Evolutionary conservation across 2,888 invertebrate genomes (phyloP), one percentile per base, ranked within the genome.

Genomic region (Caenorhabditis imperialis): DNA sequence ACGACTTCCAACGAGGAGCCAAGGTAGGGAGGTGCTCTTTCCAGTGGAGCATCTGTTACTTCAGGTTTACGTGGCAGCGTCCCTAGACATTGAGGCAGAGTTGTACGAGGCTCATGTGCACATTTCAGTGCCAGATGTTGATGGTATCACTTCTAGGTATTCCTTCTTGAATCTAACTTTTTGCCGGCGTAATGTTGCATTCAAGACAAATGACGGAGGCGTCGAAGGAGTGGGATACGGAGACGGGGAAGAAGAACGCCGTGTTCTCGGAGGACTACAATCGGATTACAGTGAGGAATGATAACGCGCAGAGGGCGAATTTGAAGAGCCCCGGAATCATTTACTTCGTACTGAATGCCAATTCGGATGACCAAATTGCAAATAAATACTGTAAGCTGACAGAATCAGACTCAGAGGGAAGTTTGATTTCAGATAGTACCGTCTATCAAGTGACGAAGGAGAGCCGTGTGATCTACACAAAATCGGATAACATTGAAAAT

Each of bases 241-340:
- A 73, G 20, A 65, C 48, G 22, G 65, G 73, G 1, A 33, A 42
- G 4, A 74, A 62, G 18, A n/a, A 4, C 8, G 25, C 74, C 5
- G 40, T 62, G 4, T 74, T 69, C 25, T 27, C 10, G 18, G 5
- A 18, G 12, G 10, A 27, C 1, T 44, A 27, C 25, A n/a, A 40
- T 18, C 7, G 20, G 16, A 48, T 75, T 10, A 18, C 70, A 1
- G 35, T 75, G n/a, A 30, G 20, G 23, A 71, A 76, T 51, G 22
- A 54, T 1, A 75, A 75, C 55, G 14, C 25, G 1, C 40, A 63
- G 1, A 45, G 22, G 10, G 23, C 60, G 4, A 35, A 35, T 25
- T 30, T 48, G 12, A 54, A 62, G 58, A 62, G 67, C 16, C 65
- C 69, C 10, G 70, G 73, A 48, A 69, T 70, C 18, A 57, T 77